phyloP scores from a whole-genome alignment of 2,113 vertebrate genomes.

The Platichthys stellatus region DNA sequence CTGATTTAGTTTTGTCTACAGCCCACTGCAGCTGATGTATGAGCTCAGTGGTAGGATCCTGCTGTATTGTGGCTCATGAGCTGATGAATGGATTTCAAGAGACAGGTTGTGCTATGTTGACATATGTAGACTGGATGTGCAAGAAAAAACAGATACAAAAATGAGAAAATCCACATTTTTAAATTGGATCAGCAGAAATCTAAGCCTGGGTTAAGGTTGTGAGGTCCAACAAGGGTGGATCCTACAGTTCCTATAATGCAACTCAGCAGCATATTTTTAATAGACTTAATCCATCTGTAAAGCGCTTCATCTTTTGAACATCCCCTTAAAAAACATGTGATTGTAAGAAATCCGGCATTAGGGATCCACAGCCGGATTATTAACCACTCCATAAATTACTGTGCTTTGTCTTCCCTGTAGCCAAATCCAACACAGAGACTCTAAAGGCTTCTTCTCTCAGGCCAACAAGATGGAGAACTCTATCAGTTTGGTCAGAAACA shows the following conservation, averaged over 20 bases:
- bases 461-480: not conserved
- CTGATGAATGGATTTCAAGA: slow-evolving; percentile 56
- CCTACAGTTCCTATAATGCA: slow-evolving; percentile 1
- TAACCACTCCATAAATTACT: not conserved
- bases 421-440: not conserved
- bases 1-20: slow-evolving; percentile 82
- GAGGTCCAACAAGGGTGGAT: not conserved
- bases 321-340: not conserved
- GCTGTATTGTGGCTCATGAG: slow-evolving; percentile 35
- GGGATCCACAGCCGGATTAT: not conserved
- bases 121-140: slow-evolving; percentile 19
- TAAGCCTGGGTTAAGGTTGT: not conserved
- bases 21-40: slow-evolving; percentile 72
- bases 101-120: slow-evolving; percentile 47
- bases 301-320: too few relatives aligned
- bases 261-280: not conserved
- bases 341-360: too few relatives aligned
- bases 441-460: not conserved
- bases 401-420: too few relatives aligned
- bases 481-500: not conserved
- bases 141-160: not conserved
- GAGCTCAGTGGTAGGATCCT: slow-evolving; percentile 50
- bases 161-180: not conserved
- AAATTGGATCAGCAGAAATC: not conserved
- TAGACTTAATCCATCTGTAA: not conserved